These are phyloP conservation scores for Serripes groenlandicus DNA, from an alignment of 2,888 invertebrate species.

Conservation along the genomic window DNA sequence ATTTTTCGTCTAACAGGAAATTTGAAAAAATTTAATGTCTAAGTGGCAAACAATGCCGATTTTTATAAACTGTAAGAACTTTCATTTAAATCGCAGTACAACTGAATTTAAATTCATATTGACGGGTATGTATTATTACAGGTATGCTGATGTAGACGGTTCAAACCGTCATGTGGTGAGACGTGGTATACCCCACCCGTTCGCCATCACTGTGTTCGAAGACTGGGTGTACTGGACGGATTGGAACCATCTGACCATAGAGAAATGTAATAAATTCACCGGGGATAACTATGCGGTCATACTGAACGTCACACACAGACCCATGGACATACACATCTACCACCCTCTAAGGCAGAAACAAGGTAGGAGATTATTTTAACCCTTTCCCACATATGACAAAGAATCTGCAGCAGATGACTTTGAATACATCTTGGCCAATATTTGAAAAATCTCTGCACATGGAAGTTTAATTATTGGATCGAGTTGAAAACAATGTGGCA, in stretches of 20 bases:
- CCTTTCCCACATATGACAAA: no score
- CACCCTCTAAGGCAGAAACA: constrained; percentile 94
- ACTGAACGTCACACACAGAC: constrained; percentile 96
- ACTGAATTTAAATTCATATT: neutral
- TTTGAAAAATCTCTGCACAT: no score
- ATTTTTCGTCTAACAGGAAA: no score
- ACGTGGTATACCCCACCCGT: constrained; percentile 97
- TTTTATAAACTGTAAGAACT: neutral
- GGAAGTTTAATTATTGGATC: no score
- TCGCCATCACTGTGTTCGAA: constrained; percentile 84
- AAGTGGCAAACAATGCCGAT: neutral
- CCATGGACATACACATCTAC: constrained; percentile 96
- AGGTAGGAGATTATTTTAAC: constrained; percentile 68
- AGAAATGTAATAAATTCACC: constrained; percentile 95
- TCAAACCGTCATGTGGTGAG: constrained; percentile 91
- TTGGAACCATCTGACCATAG: constrained; percentile 98
- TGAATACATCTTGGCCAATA: no score
- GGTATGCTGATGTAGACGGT: constrained; percentile 93
- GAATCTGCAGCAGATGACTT: no score
- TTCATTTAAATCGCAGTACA: neutral
- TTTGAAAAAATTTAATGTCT: no score
- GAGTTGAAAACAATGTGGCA: no score
- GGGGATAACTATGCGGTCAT: constrained; percentile 90
- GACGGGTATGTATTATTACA: constrained; percentile 52
- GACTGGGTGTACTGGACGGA: constrained; percentile 97